A percentile compares a stretch with the other conserved stretches of the same genome.
Evolutionary conservation across 2,797 vertebrate species (phyloP).

Genomic region (Coluber constrictor): DNA sequence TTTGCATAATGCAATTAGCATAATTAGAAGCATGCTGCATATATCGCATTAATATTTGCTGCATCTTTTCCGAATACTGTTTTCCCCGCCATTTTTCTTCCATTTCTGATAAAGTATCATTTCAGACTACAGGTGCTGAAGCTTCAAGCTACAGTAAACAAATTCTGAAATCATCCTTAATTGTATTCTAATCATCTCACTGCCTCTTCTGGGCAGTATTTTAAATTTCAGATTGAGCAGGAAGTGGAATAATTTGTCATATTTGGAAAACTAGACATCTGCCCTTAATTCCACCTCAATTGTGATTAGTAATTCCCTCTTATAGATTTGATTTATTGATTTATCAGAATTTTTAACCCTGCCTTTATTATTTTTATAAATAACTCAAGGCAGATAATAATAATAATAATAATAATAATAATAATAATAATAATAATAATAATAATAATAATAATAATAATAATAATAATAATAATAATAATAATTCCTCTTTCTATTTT

Average conservation of each 20-base stretch:
- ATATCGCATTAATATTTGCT: not conserved
- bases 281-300: not conserved
- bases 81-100: no score
- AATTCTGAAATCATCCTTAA: not conserved
- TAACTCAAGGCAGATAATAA: not conserved
- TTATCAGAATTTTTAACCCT: not conserved
- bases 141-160: not conserved
- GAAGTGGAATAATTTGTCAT: not conserved
- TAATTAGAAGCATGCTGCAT: not conserved
- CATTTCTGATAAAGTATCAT: not conserved
- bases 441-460: no score
- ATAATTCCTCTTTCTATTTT: not conserved
- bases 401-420: not conserved
- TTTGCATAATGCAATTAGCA: constrained; percentile 10
- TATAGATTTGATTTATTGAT: not conserved
- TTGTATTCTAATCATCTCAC: not conserved
- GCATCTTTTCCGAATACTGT: not conserved
- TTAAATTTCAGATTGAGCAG: not conserved
- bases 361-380: not conserved
- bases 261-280: not conserved
- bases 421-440: no score
- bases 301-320: not conserved
- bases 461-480: no score
- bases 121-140: not conserved
- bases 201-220: not conserved